Percentiles rank a stretch among this genome's conserved stretches.
phyloP scores from a whole-genome alignment of 1,140 invertebrate genomes.

The Lepidurus couesii region DNA sequence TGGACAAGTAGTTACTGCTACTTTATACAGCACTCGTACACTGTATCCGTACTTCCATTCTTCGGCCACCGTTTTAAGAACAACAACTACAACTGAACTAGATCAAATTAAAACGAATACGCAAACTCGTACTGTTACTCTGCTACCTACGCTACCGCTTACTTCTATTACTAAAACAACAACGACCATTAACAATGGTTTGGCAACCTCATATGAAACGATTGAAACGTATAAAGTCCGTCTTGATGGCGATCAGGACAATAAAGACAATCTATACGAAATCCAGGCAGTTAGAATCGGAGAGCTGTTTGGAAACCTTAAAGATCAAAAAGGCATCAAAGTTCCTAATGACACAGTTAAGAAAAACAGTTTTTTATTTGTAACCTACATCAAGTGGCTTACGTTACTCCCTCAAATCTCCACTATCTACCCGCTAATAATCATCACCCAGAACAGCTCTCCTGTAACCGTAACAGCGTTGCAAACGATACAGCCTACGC shows the following conservation, averaged over 20 bases:
- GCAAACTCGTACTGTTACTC: not conserved
- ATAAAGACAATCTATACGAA: not conserved
- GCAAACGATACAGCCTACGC: not conserved
- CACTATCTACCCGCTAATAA: not conserved
- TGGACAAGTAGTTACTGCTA: not conserved
- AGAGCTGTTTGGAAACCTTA: not conserved
- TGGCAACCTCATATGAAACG: not conserved
- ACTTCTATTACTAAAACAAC: not conserved
- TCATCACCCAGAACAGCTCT: not conserved
- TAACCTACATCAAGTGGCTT: constrained; percentile 4
- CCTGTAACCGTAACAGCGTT: not conserved
- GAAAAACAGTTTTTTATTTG: not conserved
- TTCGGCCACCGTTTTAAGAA: not conserved
- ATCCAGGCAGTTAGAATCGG: not conserved
- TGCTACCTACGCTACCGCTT: not conserved
- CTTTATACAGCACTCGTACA: not conserved
- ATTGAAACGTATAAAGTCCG: not conserved
- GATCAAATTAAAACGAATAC: not conserved
- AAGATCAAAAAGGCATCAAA: not conserved
- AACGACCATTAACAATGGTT: not conserved
- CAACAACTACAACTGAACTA: not conserved
- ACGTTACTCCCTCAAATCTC: not conserved
- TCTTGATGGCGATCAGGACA: not conserved
- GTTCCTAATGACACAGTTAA: not conserved
- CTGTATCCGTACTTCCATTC: not conserved